Evolutionary conservation across 2,888 invertebrate genomes (phyloP), one percentile per base, ranked within the genome.

Genomic region (Noctuana brunneofusca): DNA sequence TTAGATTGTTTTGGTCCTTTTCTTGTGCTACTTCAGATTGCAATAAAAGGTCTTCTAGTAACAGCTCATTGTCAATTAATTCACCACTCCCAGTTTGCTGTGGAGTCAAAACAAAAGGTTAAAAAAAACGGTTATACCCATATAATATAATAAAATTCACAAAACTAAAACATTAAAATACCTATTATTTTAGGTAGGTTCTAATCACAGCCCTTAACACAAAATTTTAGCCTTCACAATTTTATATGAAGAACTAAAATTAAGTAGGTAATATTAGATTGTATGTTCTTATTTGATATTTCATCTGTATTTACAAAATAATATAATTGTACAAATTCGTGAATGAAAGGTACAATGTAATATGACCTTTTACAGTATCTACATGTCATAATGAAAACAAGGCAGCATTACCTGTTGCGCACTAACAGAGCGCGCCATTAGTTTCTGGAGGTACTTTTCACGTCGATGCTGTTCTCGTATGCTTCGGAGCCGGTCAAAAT

Each of bases 401-500:
- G 27, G 8, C 27, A 11, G 3, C 0, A 46, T 60, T 73, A 89
- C 91, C 87, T 92, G 92, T 69, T 93, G 92, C 1, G 92, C 92
- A 66, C 93, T 93, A 43, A 92, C 84, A 48, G 93, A 93, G 59
- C 95, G 90, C 0, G 93, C 94, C 80, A 94, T 84, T 4, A 94
- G 77, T 73, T 93, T 94, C 68, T 93, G 93, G 68, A 94, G 83
- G 67, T 94, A 93, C 58, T 93, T 92, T 59, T 94, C 92, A 5
- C 91, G 82, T n/a, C 95, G 92, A 75, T 95, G 94, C 74, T 94
- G 94, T 72, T 95, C 95, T 1, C 96, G 92, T 59, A 93, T 92
- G 49, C 92, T 92, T 73, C 95, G 95, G 53, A 96, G 83, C 64
- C 94, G 94, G 50, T 94, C 93, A 74, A 96, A 96, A 68, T 96